phyloP scores from a whole-genome alignment of 2,113 vertebrate genomes.

The Colinus virginianus region DNA sequence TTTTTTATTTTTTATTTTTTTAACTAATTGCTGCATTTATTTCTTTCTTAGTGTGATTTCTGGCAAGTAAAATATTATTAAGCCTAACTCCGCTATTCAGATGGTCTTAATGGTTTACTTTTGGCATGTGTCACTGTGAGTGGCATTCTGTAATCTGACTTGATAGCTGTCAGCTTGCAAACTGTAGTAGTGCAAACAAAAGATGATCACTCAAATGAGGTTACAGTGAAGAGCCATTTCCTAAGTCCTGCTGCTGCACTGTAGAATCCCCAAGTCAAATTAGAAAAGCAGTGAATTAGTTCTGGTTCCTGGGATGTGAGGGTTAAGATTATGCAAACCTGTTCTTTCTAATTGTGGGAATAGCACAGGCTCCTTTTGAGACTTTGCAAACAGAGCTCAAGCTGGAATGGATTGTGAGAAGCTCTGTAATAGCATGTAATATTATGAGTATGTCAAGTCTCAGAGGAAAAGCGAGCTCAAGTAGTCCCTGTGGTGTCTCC shows the following conservation, averaged over 20 bases:
- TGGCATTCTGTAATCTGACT: slow-evolving; percentile 66
- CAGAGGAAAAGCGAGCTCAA: not conserved
- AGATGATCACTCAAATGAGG: slow-evolving; percentile 56
- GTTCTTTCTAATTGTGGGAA: not conserved
- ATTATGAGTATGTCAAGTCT: not conserved
- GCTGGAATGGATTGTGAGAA: not conserved
- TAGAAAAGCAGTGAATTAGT: slow-evolving; percentile 44
- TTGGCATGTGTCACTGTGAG: slow-evolving; percentile 55
- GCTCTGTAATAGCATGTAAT: not conserved
- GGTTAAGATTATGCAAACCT: slow-evolving; percentile 43
- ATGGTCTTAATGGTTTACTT: slow-evolving; percentile 23
- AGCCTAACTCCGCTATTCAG: not conserved
- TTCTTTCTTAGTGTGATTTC: not conserved
- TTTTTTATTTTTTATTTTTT: not conserved
- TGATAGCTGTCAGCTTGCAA: slow-evolving; percentile 75
- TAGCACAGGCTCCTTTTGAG: not conserved
- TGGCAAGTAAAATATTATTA: not conserved
- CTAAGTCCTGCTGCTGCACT: not conserved
- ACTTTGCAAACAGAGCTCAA: not conserved
- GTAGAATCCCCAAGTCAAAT: slow-evolving; percentile 41
- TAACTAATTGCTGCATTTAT: not conserved
- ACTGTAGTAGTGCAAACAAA: slow-evolving; percentile 47
- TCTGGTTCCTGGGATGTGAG: slow-evolving; percentile 32
- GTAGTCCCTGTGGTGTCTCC: not conserved
- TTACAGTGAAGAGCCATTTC: slow-evolving; percentile 44